Evolutionary conservation across 2,113 vertebrate genomes (phyloP).

Genomic region (Gopherus evgoodei): DNA sequence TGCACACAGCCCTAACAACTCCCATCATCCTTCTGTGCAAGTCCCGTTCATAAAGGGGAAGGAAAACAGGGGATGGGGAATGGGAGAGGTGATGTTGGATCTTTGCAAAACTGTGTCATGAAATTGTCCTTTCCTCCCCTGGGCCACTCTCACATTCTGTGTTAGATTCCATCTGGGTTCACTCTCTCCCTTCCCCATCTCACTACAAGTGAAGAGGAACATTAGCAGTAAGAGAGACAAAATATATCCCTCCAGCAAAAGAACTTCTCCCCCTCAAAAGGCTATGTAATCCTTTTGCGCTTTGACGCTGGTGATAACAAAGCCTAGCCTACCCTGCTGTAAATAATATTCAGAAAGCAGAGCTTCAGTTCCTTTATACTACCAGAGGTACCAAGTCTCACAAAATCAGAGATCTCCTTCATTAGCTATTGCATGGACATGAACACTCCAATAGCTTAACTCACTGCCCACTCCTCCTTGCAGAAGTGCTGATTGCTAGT

Average conservation of each 20-base stretch:
- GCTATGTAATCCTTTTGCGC: neutral
- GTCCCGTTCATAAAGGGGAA: no score
- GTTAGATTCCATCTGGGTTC: neutral
- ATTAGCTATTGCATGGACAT: neutral
- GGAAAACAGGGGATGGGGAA: no score
- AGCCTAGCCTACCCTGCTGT: neutral
- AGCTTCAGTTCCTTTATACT: neutral
- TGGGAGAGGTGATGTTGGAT: no score
- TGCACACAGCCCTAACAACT: no score
- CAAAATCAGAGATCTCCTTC: neutral
- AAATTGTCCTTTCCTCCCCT: neutral
- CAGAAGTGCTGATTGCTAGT: neutral
- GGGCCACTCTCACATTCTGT: neutral
- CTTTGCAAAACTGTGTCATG: no score
- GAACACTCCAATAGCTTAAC: neutral
- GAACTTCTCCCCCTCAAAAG: neutral
- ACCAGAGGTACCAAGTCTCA: conserved; percentile 6
- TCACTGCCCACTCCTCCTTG: neutral
- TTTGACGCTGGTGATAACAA: neutral
- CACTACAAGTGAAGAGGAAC: neutral
- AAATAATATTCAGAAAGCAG: neutral
- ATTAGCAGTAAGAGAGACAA: neutral
- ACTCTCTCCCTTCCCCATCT: neutral
- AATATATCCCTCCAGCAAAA: neutral
- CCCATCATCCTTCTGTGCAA: no score